Evolutionary conservation across 2,888 invertebrate genomes (phyloP), one percentile per base, ranked within the genome.

Genomic region (Zele albiditarsus): DNA sequence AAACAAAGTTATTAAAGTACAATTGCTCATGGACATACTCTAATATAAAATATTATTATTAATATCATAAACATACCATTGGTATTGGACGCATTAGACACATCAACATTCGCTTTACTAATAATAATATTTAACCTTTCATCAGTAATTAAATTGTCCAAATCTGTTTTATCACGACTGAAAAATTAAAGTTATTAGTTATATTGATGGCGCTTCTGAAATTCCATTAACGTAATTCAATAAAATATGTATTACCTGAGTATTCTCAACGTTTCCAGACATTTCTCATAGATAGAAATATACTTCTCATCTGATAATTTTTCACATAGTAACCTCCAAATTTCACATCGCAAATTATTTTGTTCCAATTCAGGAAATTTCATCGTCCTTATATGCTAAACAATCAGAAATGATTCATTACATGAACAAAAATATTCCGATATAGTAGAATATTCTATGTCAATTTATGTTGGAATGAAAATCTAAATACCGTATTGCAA

Each of bases 91-190:
- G 89, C 88, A 33, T 89, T 80, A 60, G 87, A 88, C 67, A 90
- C 89, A 71, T 90, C 90, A 69, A 95, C 90, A 23, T 93, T 93
- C 20, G 95, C 94, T 82, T 92, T 91, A 81, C 93, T 91, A 77
- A 96, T 90, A 65, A 97, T 89, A n/a, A 91, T 90, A 78, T 91
- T 90, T 63, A 97, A 90, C 91, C 94, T 93, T 81, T 93, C 93
- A 76, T 92, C 91, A 81, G 92, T 93, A 16, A 96, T 91, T 73
- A 95, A 88, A 81, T 92, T 91, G 80, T 94, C 93, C 68, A 97
- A 90, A 75, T 93, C 92, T 25, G 91, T 90, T 90, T 95, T 95
- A 82, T 97, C 96, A 23, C 97, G 94, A 82, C 96, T 96, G 82
- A 87, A 92, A 85, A 75, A 53, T 42, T 46, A 78, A 74, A 72